Conservation (phyloP, 2,113 vertebrate species). For the Sebastes schlegelii region DNA sequence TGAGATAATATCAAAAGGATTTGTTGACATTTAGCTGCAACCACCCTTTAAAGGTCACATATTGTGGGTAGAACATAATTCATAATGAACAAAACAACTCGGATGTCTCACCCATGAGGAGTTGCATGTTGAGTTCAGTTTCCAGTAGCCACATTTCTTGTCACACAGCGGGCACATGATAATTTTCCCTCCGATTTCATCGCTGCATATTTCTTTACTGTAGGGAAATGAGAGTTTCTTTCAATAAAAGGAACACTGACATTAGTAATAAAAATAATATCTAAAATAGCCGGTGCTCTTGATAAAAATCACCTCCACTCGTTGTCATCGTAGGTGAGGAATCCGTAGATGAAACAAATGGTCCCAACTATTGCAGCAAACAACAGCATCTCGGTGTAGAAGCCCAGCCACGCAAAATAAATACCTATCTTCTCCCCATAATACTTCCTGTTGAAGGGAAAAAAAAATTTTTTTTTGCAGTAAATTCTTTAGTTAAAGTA, state of each 20-base stretch:
- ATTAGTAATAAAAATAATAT: neutral
- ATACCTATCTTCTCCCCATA: slow-evolving; percentile 98
- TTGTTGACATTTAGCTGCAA: slow-evolving; percentile 3
- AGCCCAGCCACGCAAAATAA: slow-evolving; percentile 98
- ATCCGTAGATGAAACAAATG: slow-evolving; percentile 93
- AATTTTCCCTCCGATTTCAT: slow-evolving; percentile 89
- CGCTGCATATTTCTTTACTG: slow-evolving; percentile 93
- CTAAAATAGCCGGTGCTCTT: neutral
- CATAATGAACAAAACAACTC: neutral
- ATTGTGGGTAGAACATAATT: slow-evolving; percentile 20
- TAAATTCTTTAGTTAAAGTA: neutral
- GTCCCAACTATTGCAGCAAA: slow-evolving; percentile 92
- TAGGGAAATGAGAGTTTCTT: neutral
- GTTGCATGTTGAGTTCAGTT: slow-evolving; percentile 91
- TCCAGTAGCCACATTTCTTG: slow-evolving; percentile 92
- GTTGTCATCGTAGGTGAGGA: slow-evolving; percentile 89
- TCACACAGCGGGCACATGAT: slow-evolving; percentile 99
- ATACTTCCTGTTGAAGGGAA: slow-evolving; percentile 88
- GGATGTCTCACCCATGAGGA: slow-evolving; percentile 89
- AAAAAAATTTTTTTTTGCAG: slow-evolving; percentile 2
- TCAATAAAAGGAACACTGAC: neutral
- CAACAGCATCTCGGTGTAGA: slow-evolving; percentile 97
- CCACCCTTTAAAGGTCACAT: slow-evolving; percentile 18
- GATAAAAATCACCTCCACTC: slow-evolving; percentile 87
- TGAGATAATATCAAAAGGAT: neutral